A percentile compares a stretch with the other conserved stretches of the same genome.
These are phyloP conservation scores for Lacanobia wlatinum DNA, from an alignment of 2,888 invertebrate genomes.

Conservation along the genomic window DNA sequence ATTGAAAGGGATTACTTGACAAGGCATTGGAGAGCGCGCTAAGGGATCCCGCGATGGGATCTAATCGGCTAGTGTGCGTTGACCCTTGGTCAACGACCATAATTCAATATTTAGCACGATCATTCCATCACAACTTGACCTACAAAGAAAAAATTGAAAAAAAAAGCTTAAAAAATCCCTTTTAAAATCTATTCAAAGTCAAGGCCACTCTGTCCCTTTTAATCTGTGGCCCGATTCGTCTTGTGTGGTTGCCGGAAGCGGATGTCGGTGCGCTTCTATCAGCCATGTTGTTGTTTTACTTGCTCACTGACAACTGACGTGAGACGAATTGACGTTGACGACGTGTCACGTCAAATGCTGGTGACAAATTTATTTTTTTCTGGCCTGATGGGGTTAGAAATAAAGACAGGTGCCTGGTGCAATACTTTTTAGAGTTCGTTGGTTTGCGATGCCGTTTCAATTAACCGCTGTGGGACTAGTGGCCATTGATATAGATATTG, in stretches of 20 bases:
- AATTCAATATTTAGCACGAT: too few relatives aligned
- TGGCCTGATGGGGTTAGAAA: neutral
- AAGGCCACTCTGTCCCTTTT: constrained; percentile 45
- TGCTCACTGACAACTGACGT: constrained; percentile 72
- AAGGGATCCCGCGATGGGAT: too few relatives aligned
- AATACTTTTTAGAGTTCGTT: neutral
- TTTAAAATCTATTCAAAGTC: constrained; percentile 25
- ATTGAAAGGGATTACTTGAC: too few relatives aligned
- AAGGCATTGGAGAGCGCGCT: too few relatives aligned
- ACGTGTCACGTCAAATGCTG: constrained; percentile 61
- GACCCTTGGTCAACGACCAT: too few relatives aligned
- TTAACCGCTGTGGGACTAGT: neutral
- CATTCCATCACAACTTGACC: too few relatives aligned
- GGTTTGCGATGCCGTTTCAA: neutral
- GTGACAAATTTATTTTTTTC: constrained; percentile 74
- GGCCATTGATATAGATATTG: too few relatives aligned
- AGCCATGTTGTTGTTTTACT: constrained; percentile 75
- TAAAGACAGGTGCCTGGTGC: neutral
- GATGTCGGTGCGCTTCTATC: constrained; percentile 83
- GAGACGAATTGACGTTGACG: constrained; percentile 69
- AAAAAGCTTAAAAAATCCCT: too few relatives aligned
- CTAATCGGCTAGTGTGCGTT: too few relatives aligned
- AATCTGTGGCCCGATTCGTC: constrained; percentile 72
- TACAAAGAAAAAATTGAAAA: too few relatives aligned
- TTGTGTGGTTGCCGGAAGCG: constrained; percentile 84